Conservation (phyloP, 2,797 vertebrate genomes). For the Aselliscus stoliczkanus region DNA sequence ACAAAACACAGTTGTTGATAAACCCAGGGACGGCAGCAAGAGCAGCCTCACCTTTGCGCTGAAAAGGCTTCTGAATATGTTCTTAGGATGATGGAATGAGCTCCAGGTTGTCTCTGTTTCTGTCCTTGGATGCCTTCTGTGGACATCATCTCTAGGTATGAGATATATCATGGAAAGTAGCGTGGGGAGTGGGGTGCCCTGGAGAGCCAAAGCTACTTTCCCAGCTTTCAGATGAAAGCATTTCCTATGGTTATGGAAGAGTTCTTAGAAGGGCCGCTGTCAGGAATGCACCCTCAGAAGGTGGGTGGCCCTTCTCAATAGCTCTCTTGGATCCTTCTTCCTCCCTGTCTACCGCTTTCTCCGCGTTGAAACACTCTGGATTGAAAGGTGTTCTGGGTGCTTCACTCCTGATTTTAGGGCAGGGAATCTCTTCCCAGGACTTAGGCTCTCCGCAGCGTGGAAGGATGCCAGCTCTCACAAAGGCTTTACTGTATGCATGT, state of each 20-base stretch:
- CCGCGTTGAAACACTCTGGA: not conserved
- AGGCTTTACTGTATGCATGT: not conserved
- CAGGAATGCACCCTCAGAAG: not conserved
- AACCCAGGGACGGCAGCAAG: not conserved
- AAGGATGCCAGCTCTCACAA: not conserved
- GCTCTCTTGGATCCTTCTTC: not conserved
- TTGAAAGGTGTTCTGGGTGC: not conserved
- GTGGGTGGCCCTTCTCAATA: not conserved
- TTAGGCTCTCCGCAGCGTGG: not conserved
- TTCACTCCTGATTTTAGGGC: not conserved
- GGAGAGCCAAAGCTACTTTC: not conserved
- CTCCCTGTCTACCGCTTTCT: not conserved
- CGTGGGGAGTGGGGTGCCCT: not conserved
- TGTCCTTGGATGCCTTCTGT: not conserved
- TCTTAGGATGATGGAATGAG: not conserved
- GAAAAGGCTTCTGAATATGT: not conserved
- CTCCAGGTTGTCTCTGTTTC: not conserved
- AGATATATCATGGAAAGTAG: not conserved
- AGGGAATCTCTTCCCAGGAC: not conserved
- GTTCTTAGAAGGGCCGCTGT: not conserved
- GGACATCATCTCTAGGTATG: rapidly evolving
- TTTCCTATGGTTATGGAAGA: not conserved
- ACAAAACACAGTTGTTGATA: too few species aligned
- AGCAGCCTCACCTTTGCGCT: not conserved
- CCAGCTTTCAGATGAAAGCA: not conserved